phyloP scores from a whole-genome alignment of 2,113 vertebrate genomes.

The Pholis gunnellus region DNA sequence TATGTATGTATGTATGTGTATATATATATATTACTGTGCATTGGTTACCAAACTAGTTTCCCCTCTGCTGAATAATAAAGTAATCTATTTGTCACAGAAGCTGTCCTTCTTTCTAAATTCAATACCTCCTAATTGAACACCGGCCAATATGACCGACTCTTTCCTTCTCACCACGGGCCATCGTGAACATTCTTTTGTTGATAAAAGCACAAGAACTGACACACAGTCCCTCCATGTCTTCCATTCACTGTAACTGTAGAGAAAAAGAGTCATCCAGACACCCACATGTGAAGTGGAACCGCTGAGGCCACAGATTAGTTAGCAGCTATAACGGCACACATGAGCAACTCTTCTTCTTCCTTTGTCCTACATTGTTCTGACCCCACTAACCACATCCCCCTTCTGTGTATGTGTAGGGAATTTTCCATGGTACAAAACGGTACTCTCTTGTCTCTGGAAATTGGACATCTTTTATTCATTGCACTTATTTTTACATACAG shows the following conservation, averaged over 20 bases:
- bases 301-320: neutral
- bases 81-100: no score
- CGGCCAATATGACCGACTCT: neutral
- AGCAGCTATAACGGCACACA: neutral
- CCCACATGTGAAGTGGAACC: constrained; percentile 53
- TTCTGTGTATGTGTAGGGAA: neutral
- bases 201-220: neutral
- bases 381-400: constrained; percentile 5
- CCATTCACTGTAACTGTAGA: constrained; percentile 15
- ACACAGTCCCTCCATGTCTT: constrained; percentile 18
- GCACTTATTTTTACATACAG: constrained; percentile 45
- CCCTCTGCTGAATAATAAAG: neutral
- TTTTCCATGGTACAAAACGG: constrained; percentile 31
- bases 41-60: no score
- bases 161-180: neutral
- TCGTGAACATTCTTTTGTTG: neutral
- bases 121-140: neutral
- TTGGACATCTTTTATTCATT: constrained; percentile 49
- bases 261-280: constrained; percentile 47
- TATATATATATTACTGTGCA: no score
- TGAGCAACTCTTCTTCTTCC: constrained; percentile 12
- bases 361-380: constrained; percentile 10
- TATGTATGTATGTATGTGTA: neutral
- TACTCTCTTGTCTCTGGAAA: constrained; percentile 7
- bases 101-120: neutral